Base-by-base conservation (phyloP, 2,888 invertebrate species). In the Drosophila maculinotata region DNA sequence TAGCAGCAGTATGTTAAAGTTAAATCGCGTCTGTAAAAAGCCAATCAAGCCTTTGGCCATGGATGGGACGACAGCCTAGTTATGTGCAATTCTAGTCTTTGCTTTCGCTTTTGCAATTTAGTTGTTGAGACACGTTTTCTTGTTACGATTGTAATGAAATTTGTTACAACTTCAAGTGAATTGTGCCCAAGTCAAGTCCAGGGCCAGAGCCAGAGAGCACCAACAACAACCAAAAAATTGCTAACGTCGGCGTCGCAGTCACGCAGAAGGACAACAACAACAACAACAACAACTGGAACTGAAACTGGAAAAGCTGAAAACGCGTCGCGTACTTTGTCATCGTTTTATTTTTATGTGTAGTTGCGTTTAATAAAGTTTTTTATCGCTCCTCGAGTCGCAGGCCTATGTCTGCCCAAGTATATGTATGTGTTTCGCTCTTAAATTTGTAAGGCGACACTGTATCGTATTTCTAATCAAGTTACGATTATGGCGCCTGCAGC, bases 101-200 rank as follows among this genome's bases (percentile, higher is more conserved):
- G 83, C 63, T 80, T 67, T 74, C 41, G 62, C 57, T 69, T 65
- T 63, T 58, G 80, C 86, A 87, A 84, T 84, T 84, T 87, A 80
- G 86, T 73, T 67, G 83, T 86, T 79, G 78, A 69, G 78, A 86
- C 84, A 84, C 84, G 84, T 87, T 79, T 83, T 78, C 78, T 73
- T 77, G 77, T 83, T 84, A 83, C 83, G 85, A 87, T 85, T 85
- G 75, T 85, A 87, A 87, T 87, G 86, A 85, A 84, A 85, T 87
- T 84, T 77, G 82, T 67, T 73, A 82, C 76, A 83, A 68, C 87
- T 82, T 78, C 62, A 86, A 81, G 78, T 83, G 84, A 82, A 83
- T 69, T 86, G 81, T 86, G 56, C 38, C 48, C 45, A 44, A n/a
- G 41, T 41, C 52, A 25, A 30, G 26, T 41, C 30, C 35, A 36